Percentiles rank a stretch among this genome's conserved stretches.
Conservation (phyloP, 2,888 invertebrate species). For the Tillus elongatus region DNA sequence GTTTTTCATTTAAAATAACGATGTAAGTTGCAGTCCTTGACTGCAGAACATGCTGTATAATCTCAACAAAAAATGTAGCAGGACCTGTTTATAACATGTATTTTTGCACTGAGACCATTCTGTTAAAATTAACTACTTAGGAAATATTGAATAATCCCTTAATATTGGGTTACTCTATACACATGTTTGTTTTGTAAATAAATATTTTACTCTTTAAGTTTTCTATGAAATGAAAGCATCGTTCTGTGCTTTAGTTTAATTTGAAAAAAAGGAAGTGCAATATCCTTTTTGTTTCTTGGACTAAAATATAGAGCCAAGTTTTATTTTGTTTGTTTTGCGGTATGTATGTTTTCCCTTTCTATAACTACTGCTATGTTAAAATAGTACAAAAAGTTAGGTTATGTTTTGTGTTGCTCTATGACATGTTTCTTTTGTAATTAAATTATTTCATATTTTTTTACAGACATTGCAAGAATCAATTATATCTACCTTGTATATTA, state of each 20-base stretch:
- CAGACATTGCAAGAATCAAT: too few relatives aligned
- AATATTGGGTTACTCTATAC: slow-evolving; percentile 35
- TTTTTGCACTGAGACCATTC: too few relatives aligned
- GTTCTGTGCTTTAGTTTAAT: slow-evolving; percentile 26
- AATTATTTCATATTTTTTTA: too few relatives aligned
- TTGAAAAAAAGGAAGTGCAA: slow-evolving; percentile 24
- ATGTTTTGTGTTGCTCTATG: slow-evolving; percentile 30
- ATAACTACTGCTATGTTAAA: too few relatives aligned
- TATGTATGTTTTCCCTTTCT: slow-evolving; percentile 23
- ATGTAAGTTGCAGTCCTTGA: too few relatives aligned
- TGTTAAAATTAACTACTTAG: too few relatives aligned
- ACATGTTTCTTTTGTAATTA: too few relatives aligned
- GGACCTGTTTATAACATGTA: too few relatives aligned
- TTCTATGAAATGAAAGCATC: slow-evolving; percentile 11
- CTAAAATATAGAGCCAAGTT: slow-evolving; percentile 25
- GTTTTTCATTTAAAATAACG: too few relatives aligned
- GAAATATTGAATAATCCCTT: too few relatives aligned
- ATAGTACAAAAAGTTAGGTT: slow-evolving; percentile 33
- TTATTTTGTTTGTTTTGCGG: slow-evolving; percentile 19
- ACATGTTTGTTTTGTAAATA: slow-evolving; percentile 28
- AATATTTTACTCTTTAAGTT: slow-evolving; percentile 14
- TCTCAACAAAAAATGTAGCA: too few relatives aligned
- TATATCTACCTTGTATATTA: slow-evolving; percentile 14
- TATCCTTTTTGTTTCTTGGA: slow-evolving; percentile 23
- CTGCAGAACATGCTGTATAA: too few relatives aligned